Conservation (phyloP, 2,888 invertebrate genomes). For the Ectropis crepuscularia region DNA sequence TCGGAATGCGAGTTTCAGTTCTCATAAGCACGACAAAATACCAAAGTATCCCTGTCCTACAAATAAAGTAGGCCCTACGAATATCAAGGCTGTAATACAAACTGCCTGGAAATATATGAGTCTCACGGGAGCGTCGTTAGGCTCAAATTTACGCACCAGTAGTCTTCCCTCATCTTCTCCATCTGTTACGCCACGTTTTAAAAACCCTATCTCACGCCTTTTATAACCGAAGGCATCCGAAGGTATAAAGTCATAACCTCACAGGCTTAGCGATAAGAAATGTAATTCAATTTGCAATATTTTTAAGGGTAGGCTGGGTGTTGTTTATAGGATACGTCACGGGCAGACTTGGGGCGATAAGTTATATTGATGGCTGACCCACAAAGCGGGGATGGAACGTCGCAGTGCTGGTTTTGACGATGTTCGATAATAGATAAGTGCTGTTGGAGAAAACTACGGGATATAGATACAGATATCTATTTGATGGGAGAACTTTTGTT, state of each 20-base stretch:
- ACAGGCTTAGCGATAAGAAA: conserved; percentile 34
- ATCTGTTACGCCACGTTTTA: conserved; percentile 22
- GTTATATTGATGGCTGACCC: conserved; percentile 53
- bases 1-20: conserved; percentile 2
- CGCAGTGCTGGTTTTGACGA: conserved; percentile 30
- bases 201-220: conserved; percentile 23
- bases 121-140: conserved; percentile 25
- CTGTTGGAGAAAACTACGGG: conserved; percentile 2
- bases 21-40: conserved; percentile 4
- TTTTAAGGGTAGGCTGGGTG: conserved; percentile 39
- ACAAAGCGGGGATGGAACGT: conserved; percentile 43
- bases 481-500: too few relatives aligned
- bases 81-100: conserved; percentile 27
- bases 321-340: conserved; percentile 46
- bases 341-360: conserved; percentile 47
- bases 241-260: conserved; percentile 17
- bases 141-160: conserved; percentile 23
- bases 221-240: conserved; percentile 18
- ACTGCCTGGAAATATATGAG: conserved; percentile 20
- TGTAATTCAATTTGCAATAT: conserved; percentile 52
- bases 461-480: conserved; percentile 2
- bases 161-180: conserved; percentile 16
- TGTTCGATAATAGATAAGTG: conserved; percentile 19
- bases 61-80: conserved; percentile 12
- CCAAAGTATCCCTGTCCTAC: conserved; percentile 1